A percentile compares a stretch with the other conserved stretches of the same genome.
These are phyloP conservation scores for Elgaria multicarinata DNA, from an alignment of 2,113 vertebrate genomes.

Conservation along the genomic window DNA sequence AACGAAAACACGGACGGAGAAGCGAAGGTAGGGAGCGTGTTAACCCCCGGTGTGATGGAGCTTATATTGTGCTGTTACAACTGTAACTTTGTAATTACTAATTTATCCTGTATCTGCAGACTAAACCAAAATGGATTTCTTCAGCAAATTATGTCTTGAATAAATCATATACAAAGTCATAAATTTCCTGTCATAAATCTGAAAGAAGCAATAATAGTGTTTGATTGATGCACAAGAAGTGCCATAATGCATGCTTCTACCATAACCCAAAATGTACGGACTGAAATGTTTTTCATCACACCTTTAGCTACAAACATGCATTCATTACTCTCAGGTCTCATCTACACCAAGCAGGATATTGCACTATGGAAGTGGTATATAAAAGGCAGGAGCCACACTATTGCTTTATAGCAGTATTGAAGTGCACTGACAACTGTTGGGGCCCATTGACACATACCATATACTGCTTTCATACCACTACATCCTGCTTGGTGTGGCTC, in stretches of 20 bases:
- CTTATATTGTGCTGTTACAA: slow-evolving; percentile 33
- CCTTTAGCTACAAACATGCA: slow-evolving; percentile 14
- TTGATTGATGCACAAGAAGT: slow-evolving; percentile 55
- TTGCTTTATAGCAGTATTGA: no score
- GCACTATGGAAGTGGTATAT: no score
- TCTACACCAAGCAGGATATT: no score
- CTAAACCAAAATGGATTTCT: slow-evolving; percentile 59
- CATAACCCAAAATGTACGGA: slow-evolving; percentile 37
- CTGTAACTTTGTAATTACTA: slow-evolving; percentile 46
- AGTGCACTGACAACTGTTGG: no score
- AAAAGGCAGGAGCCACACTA: no score
- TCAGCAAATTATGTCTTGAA: slow-evolving; percentile 52
- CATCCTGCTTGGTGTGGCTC: no score
- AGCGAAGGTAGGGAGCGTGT: no score
- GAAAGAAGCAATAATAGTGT: slow-evolving; percentile 7
- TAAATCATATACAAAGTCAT: slow-evolving; percentile 54
- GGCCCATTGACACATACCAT: no score
- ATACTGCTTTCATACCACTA: no score
- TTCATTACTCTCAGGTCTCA: background rate
- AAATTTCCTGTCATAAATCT: slow-evolving; percentile 60
- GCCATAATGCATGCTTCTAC: slow-evolving; percentile 54
- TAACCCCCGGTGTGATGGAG: no score
- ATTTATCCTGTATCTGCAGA: slow-evolving; percentile 59
- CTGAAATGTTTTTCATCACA: slow-evolving; percentile 29
- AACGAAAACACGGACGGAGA: no score